Conservation (phyloP, 1,140 invertebrate genomes). For the Conus ventricosus region DNA sequence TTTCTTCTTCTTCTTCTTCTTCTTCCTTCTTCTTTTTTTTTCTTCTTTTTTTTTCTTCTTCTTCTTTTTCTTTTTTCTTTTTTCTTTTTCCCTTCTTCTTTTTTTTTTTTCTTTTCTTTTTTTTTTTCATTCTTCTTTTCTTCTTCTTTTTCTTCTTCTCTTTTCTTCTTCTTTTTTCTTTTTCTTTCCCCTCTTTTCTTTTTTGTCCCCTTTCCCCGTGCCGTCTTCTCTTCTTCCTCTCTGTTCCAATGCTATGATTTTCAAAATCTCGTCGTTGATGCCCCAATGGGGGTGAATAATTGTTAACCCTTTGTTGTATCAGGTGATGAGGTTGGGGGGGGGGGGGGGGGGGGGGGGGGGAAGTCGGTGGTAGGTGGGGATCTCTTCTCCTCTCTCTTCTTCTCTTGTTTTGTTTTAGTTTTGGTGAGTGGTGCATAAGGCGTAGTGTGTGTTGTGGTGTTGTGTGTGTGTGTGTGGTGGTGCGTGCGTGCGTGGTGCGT, state of each 20-base stretch:
- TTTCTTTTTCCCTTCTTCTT: constrained; percentile 16
- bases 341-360: too few relatives aligned
- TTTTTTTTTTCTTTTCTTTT: too few relatives aligned
- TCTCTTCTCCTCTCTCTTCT: too few relatives aligned
- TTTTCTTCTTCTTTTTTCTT: neutral
- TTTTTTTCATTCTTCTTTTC: neutral
- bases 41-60: neutral
- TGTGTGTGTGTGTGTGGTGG: too few relatives aligned
- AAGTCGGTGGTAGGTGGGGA: too few relatives aligned
- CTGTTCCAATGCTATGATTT: neutral
- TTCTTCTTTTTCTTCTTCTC: neutral
- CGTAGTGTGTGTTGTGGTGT: too few relatives aligned
- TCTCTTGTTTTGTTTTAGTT: too few relatives aligned
- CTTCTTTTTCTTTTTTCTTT: constrained; percentile 11
- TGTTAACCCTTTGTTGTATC: too few relatives aligned
- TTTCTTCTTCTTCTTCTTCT: constrained; percentile 22
- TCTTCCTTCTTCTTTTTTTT: constrained; percentile 26
- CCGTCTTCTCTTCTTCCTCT: constrained; percentile 21
- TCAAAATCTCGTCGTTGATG: constrained; percentile 29
- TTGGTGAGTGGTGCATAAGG: too few relatives aligned
- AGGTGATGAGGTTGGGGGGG: too few relatives aligned
- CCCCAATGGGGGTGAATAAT: too few relatives aligned
- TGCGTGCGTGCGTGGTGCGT: too few relatives aligned
- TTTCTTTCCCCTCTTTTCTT: neutral
- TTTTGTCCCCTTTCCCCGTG: neutral